phyloP scores from a whole-genome alignment of 2,888 invertebrate species.

The Euproctis similis region DNA sequence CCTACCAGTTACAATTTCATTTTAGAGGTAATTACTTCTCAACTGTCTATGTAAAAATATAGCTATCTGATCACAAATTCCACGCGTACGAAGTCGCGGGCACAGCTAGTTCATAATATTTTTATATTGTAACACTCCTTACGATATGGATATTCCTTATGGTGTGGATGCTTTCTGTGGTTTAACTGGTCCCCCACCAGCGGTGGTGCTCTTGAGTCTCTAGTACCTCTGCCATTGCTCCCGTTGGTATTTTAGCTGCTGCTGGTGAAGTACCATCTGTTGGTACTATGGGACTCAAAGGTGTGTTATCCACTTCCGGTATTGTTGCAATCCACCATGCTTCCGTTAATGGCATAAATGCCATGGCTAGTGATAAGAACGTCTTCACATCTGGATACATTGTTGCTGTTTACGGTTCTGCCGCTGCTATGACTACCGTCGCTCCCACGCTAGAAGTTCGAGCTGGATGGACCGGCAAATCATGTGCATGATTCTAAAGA shows the following conservation, averaged over 20 bases:
- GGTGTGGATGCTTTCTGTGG: slow-evolving; percentile 14
- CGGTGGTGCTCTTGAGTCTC: slow-evolving; percentile 18
- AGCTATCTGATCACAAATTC: too few species aligned
- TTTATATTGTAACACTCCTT: too few species aligned
- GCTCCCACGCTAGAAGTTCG: neutral
- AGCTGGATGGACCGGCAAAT: neutral
- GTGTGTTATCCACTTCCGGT: slow-evolving; percentile 21
- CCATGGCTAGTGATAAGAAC: neutral
- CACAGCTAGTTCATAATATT: too few species aligned
- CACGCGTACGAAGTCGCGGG: too few species aligned
- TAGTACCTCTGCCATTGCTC: slow-evolving; percentile 22
- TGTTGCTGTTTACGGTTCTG: neutral
- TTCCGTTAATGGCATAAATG: neutral
- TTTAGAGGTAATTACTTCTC: too few species aligned
- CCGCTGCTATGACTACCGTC: too few species aligned
- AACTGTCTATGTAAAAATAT: too few species aligned
- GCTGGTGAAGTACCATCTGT: slow-evolving; percentile 35
- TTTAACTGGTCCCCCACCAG: slow-evolving; percentile 21
- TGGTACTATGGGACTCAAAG: slow-evolving; percentile 34
- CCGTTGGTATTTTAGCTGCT: slow-evolving; percentile 27
- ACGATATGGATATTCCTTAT: too few species aligned
- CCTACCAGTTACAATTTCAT: too few species aligned
- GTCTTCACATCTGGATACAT: neutral
- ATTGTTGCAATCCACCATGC: neutral
- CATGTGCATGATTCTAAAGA: too few species aligned